A percentile compares a stretch with the other conserved stretches of the same genome.
phyloP scores from a whole-genome alignment of 2,888 invertebrate genomes.

The Amphipoea oculea region DNA sequence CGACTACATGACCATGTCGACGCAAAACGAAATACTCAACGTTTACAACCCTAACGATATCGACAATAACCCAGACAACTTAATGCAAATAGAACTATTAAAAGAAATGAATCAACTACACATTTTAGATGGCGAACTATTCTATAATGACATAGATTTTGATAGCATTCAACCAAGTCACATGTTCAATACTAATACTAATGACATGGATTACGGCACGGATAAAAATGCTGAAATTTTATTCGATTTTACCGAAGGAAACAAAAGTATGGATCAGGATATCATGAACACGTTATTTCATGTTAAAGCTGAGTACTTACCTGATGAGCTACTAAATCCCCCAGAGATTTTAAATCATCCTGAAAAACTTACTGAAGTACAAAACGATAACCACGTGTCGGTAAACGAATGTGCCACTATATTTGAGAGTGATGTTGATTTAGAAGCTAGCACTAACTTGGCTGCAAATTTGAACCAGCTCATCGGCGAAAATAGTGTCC shows the following conservation, averaged over 20 bases:
- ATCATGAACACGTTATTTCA: slow-evolving; percentile 83
- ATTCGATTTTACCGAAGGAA: slow-evolving; percentile 80
- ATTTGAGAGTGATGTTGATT: slow-evolving; percentile 87
- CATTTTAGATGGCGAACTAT: slow-evolving; percentile 83
- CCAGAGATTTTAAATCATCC: slow-evolving; percentile 68
- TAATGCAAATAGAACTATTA: slow-evolving; percentile 85
- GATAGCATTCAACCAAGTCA: slow-evolving; percentile 83
- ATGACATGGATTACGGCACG: slow-evolving; percentile 77
- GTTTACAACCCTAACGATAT: slow-evolving; percentile 72
- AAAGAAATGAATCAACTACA: slow-evolving; percentile 87
- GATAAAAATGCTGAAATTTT: slow-evolving; percentile 79
- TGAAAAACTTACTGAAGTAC: slow-evolving; percentile 70
- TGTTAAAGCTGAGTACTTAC: slow-evolving; percentile 78
- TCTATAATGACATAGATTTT: slow-evolving; percentile 86
- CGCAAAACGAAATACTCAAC: slow-evolving; percentile 78
- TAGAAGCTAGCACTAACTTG: slow-evolving; percentile 86
- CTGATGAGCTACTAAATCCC: slow-evolving; percentile 81
- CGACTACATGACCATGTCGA: slow-evolving; percentile 83
- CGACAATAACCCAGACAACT: slow-evolving; percentile 75
- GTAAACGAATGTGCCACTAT: slow-evolving; percentile 87
- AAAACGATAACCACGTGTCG: slow-evolving; percentile 71
- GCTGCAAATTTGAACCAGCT: slow-evolving; percentile 87
- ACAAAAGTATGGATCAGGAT: slow-evolving; percentile 82
- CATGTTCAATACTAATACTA: slow-evolving; percentile 80
- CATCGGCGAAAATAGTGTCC: slow-evolving; percentile 86